Base-by-base conservation (phyloP, 2,888 invertebrate species). In the Philereme transversata region DNA sequence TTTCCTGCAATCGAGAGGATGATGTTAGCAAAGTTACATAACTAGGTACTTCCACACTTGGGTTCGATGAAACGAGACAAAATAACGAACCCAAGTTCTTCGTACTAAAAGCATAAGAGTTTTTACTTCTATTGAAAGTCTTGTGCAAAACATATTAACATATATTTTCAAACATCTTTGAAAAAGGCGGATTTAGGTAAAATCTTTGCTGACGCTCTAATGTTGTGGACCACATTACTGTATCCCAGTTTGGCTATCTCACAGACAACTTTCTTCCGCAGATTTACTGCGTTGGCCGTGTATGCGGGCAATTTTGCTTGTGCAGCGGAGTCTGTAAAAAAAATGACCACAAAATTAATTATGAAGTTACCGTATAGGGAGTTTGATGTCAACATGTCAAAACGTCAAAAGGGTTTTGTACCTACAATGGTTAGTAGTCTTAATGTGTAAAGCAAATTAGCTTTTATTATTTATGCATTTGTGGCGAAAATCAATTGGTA, bases 101-200 rank as follows among this genome's bases (percentile, higher is more conserved):
- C 22, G 22, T 22, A 22, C 22, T 22, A 22, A 22, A 22, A 22
- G 1, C 22, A 22, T 22, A 22, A 22, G 22, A 22, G 1, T 22
- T 22, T 22, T 22, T 22, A 22, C 22, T 22, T 22, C 22, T 22
- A 22, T 22, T 22, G 22, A 22, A 22, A 22, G 22, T 22, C 22
- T 22, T 22, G 22, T 22, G 22, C 22, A 22, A 22, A 22, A 22
- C 22, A 22, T 3, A 22, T 22, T 22, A 22, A 22, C 22, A 48
- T 51, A 34, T 4, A 11, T 10, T 5, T 41, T 76, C 77, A 84
- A 48, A 84, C 70, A 49, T 84, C 81, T 47, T 74, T 83, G 53
- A 90, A 84, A 70, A 86, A 90, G 2, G 81, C 79, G 4, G 75
- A 65, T 61, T 83, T 83, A 0, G 89, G 89, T 6, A 86, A 72